Evolutionary conservation across 2,888 invertebrate genomes (phyloP).

Genomic region (Leuctra nigra): DNA sequence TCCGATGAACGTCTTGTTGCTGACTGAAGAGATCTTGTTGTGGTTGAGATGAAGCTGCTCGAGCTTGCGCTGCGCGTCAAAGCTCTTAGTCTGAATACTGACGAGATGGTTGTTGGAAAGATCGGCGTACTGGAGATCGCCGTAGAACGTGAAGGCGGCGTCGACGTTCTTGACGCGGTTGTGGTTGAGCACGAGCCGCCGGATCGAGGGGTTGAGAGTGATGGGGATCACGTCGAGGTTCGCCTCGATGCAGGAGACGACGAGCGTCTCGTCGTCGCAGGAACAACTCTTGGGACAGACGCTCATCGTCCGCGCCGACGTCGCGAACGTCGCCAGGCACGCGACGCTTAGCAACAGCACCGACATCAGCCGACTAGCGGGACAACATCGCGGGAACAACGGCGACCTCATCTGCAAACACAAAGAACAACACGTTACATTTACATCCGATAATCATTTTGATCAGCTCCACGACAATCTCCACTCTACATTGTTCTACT

Average conservation of each 20-base stretch:
- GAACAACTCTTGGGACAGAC: slow-evolving; percentile 82
- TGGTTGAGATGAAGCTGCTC: slow-evolving; percentile 77
- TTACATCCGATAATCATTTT: too few species aligned
- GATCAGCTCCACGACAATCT: too few species aligned
- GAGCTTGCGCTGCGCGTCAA: slow-evolving; percentile 71
- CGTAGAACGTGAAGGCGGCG: slow-evolving; percentile 77
- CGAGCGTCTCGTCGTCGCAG: slow-evolving; percentile 84
- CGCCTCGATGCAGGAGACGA: slow-evolving; percentile 79
- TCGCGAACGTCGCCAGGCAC: slow-evolving; percentile 21
- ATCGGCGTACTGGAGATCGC: slow-evolving; percentile 77
- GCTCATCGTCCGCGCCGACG: slow-evolving; percentile 52
- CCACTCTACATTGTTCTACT: too few species aligned
- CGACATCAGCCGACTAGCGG: slow-evolving; percentile 14
- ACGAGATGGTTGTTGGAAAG: slow-evolving; percentile 78
- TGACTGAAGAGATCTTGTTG: slow-evolving; percentile 76
- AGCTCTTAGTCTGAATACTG: slow-evolving; percentile 71
- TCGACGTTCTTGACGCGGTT: slow-evolving; percentile 85
- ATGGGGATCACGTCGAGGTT: slow-evolving; percentile 85
- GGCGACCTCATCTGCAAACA: slow-evolving; percentile 14
- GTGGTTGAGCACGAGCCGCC: slow-evolving; percentile 69
- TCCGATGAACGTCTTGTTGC: slow-evolving; percentile 73
- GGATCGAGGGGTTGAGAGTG: slow-evolving; percentile 84
- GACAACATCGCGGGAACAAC: slow-evolving; percentile 6
- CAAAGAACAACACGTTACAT: neutral
- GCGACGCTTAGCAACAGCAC: slow-evolving; percentile 15